Base-by-base conservation (phyloP, 1,140 invertebrate genomes). In the Lepidostoma basale region DNA sequence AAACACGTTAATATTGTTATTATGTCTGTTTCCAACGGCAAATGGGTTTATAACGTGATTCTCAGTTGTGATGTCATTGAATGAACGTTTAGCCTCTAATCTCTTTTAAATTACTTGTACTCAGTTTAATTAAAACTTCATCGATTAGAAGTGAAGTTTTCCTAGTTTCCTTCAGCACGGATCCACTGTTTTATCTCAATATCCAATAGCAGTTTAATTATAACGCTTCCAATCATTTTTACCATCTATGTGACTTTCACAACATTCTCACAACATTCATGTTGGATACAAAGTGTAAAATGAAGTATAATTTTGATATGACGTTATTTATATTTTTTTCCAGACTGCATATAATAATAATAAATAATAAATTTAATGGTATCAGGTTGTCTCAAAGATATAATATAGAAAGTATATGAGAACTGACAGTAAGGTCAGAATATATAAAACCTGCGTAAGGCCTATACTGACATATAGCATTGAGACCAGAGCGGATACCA, bases 41-140 rank as follows among this genome's bases (percentile, higher is more conserved):
- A 47, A 47, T 47, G 3, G 20, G 18, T 20, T 47, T 47, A 0
- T 47, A 47, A 47, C 44, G 44, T 47, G 44, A 47, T 22, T 20
- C 4, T 6, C 10, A 47, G 16, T 47, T 12, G 12, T 18, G 18
- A 47, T 47, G 44, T 47, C 44, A 47, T 47, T 47, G 20, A 12
- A 22, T 9, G 20, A 47, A 47, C 20, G 18, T 47, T 22, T 47
- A 22, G 44, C 23, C 44, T 12, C 44, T 47, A 47, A 47, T 47
- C 44, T 47, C 16, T 47, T 47, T 47, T 22, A 23, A 47, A 47
- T 47, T 47, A 47, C 44, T 3, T n/a, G 33, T 36, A 36, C 33
- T 36, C 1, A 2, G 33, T n/a, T 47, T 47, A 47, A 22, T 47
- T 20, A 47, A 22, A 47, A 22, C 44, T 22, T 22, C 44, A 22